Percentiles rank a stretch among this genome's conserved stretches.
phyloP scores from a whole-genome alignment of 2,888 invertebrate genomes.

The Phania funesta region DNA sequence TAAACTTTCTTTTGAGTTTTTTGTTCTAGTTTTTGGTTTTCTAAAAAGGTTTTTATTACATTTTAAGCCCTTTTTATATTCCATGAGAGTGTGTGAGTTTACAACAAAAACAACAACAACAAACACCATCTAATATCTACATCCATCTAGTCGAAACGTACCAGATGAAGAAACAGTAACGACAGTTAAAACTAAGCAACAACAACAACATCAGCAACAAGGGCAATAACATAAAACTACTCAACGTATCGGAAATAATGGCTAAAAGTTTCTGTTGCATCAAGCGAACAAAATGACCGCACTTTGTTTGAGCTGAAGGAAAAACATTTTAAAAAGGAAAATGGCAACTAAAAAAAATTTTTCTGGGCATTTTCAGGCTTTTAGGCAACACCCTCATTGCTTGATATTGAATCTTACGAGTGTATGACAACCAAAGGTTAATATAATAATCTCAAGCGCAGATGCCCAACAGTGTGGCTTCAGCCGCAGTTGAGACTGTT shows the following conservation, averaged over 20 bases:
- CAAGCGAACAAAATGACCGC: conserved; percentile 47
- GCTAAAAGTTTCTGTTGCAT: conserved; percentile 55
- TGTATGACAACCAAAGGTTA: too few relatives aligned
- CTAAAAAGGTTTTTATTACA: conserved; percentile 34
- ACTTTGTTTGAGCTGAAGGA: conserved; percentile 17
- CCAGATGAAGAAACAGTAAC: not conserved
- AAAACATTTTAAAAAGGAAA: too few relatives aligned
- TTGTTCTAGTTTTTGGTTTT: conserved; percentile 16
- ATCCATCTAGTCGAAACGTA: conserved; percentile 37
- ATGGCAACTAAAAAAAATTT: too few relatives aligned
- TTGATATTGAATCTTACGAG: too few relatives aligned
- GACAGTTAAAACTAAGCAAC: conserved; percentile 23
- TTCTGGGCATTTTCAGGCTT: too few relatives aligned
- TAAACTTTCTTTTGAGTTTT: conserved; percentile 43
- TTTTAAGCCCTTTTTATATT: conserved; percentile 32
- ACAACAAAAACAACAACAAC: not conserved
- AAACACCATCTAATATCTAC: conserved; percentile 50
- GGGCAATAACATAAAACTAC: conserved; percentile 62
- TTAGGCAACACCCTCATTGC: too few relatives aligned
- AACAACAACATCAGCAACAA: conserved; percentile 57
- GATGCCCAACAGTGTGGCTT: too few relatives aligned
- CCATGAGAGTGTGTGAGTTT: not conserved
- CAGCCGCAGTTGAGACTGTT: too few relatives aligned
- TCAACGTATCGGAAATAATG: conserved; percentile 61
- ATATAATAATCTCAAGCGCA: too few relatives aligned